These are phyloP conservation scores for Heliconius sara DNA, from an alignment of 2,888 invertebrate species.

Conservation along the genomic window DNA sequence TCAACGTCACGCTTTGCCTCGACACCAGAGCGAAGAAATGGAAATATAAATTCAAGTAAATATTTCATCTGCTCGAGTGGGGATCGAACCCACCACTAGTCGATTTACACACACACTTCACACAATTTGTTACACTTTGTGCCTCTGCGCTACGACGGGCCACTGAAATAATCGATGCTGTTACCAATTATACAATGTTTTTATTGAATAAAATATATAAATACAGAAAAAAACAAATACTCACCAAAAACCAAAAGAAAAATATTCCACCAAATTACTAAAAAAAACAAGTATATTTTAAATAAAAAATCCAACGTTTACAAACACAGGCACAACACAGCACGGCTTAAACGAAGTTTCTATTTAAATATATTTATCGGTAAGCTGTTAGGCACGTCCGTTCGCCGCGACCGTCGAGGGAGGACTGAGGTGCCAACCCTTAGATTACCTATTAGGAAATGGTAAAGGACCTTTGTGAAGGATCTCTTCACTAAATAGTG, in stretches of 20 bases:
- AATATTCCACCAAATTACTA: neutral
- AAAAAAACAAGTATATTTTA: neutral
- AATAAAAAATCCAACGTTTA: constrained; percentile 9
- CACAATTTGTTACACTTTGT: too few relatives aligned
- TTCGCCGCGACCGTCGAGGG: constrained; percentile 42
- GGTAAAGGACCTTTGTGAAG: constrained; percentile 18
- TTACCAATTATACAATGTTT: neutral
- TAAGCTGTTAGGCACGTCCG: constrained; percentile 47
- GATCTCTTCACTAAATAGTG: neutral
- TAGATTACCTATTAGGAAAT: constrained; percentile 46
- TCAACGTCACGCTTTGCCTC: too few relatives aligned
- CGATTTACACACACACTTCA: too few relatives aligned
- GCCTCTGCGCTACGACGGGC: too few relatives aligned
- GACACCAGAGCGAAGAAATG: too few relatives aligned
- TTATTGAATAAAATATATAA: neutral
- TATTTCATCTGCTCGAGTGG: too few relatives aligned
- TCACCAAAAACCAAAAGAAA: constrained; percentile 3
- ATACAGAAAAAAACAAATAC: neutral
- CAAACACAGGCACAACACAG: constrained; percentile 43
- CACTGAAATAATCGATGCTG: too few relatives aligned
- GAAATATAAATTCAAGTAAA: too few relatives aligned
- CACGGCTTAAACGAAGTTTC: constrained; percentile 44
- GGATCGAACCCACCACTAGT: too few relatives aligned
- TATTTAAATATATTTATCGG: constrained; percentile 27
- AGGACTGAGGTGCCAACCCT: constrained; percentile 52